Conservation (phyloP, 2,113 vertebrate species). For the Coracopsis vasa region DNA sequence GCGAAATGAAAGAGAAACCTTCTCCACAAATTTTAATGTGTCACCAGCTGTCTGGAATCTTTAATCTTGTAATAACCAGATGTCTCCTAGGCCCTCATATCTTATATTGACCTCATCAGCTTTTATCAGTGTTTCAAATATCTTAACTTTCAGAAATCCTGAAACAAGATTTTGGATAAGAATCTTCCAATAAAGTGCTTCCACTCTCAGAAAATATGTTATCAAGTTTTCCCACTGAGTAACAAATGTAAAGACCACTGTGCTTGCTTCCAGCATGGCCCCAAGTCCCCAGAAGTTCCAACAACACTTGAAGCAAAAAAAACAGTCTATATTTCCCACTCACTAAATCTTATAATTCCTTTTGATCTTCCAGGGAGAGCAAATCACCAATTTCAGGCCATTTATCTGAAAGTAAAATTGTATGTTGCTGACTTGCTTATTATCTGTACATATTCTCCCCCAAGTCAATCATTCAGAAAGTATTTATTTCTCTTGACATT, state of each 20-base stretch:
- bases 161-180: neutral
- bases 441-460: neutral
- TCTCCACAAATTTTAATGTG: neutral
- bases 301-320: neutral
- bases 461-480: neutral
- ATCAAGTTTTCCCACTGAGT: neutral
- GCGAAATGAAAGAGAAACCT: neutral
- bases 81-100: neutral
- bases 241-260: neutral
- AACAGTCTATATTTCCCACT: neutral
- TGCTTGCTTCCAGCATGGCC: neutral
- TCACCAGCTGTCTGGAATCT: neutral
- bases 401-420: conserved; percentile 26
- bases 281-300: neutral
- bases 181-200: neutral
- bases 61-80: neutral
- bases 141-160: neutral
- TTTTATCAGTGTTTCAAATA: conserved; percentile 12
- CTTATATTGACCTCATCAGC: neutral
- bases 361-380: neutral
- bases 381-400: neutral
- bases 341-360: neutral
- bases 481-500: conserved; percentile 12
- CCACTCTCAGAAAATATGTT: neutral
- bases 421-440: neutral